A percentile compares a stretch with the other conserved stretches of the same genome.
Conservation (phyloP, 2,797 vertebrate genomes). For the Heliangelus exortis region DNA sequence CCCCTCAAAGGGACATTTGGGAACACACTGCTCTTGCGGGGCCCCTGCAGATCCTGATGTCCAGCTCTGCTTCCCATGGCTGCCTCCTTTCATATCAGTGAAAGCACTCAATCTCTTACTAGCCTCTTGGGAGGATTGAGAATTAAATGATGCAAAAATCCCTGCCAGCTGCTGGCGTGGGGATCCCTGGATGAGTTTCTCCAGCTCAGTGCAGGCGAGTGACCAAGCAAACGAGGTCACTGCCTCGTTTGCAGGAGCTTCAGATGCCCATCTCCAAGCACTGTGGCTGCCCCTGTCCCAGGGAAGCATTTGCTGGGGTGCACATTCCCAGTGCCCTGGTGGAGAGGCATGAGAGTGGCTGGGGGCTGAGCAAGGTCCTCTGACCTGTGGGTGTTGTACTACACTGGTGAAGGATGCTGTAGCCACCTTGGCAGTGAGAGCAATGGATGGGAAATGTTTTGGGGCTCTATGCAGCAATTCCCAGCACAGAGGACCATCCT, state of each 20-base stretch:
- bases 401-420: neutral
- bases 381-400: neutral
- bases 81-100: neutral
- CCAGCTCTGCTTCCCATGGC: neutral
- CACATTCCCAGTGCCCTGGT: accelerated
- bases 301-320: neutral
- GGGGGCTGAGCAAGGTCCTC: neutral
- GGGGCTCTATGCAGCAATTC: neutral
- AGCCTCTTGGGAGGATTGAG: constrained; percentile 32
- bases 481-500: neutral
- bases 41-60: neutral
- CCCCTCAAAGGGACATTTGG: neutral
- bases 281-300: accelerated
- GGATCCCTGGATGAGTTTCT: neutral
- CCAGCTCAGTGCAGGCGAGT: accelerated
- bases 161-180: neutral
- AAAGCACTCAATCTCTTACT: neutral
- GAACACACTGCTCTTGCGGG: neutral
- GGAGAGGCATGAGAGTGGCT: neutral
- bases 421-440: neutral
- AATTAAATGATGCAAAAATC: constrained; percentile 43
- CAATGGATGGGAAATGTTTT: neutral
- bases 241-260: neutral
- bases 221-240: neutral
- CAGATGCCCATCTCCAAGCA: accelerated